phyloP scores from a whole-genome alignment of 2,113 vertebrate genomes.

The Mionectes macconnelli region DNA sequence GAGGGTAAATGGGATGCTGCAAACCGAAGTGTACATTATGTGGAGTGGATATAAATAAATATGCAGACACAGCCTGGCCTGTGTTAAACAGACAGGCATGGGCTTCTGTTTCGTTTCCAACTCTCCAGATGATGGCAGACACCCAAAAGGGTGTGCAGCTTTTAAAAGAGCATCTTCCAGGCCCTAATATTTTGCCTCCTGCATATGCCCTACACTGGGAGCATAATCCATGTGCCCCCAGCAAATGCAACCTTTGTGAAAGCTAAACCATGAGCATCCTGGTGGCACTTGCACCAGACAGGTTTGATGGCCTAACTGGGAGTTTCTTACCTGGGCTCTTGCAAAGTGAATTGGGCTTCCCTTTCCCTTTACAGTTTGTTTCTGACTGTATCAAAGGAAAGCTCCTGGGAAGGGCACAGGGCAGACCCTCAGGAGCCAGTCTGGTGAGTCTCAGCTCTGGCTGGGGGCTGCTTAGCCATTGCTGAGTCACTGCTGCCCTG shows the following conservation, averaged over 20 bases:
- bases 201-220: rapidly evolving
- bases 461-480: background rate
- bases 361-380: background rate
- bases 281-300: background rate
- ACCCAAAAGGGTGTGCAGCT: background rate
- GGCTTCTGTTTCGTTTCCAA: background rate
- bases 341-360: background rate
- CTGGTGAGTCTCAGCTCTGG: background rate
- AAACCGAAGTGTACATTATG: background rate
- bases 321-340: background rate
- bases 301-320: background rate
- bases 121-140: background rate
- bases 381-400: background rate
- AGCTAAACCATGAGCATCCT: background rate
- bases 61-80: background rate
- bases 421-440: background rate
- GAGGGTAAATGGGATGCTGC: background rate
- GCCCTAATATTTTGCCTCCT: background rate
- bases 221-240: background rate
- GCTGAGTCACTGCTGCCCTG: background rate
- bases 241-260: rapidly evolving
- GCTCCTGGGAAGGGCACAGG: background rate
- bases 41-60: background rate
- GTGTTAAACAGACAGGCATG: background rate
- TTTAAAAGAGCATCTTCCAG: background rate